Evolutionary conservation across 2,888 invertebrate genomes (phyloP).

Genomic region (Masnerella sp.): DNA sequence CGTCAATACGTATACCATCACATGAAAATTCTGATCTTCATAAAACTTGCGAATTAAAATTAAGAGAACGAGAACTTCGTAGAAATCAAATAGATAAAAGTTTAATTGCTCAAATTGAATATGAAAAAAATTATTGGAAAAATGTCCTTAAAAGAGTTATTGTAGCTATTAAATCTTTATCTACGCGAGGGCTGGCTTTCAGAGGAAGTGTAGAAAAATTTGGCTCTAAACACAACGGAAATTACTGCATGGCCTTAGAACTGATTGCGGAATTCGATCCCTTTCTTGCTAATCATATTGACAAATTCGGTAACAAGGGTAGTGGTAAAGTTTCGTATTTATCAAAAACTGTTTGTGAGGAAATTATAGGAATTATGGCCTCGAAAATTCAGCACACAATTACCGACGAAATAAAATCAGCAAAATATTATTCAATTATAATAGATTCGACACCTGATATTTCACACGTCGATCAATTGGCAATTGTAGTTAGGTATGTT

Average conservation of each 20-base stretch:
- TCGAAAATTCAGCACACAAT: constrained; percentile 57
- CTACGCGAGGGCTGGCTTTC: constrained; percentile 4
- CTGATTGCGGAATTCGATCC: constrained; percentile 22
- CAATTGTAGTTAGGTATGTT: constrained; percentile 29
- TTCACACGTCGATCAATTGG: constrained; percentile 60
- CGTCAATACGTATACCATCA: constrained; percentile 15
- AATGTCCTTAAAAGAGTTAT: neutral
- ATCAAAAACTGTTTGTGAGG: constrained; percentile 65
- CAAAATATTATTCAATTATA: constrained; percentile 63
- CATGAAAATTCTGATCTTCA: constrained; percentile 50
- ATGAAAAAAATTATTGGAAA: constrained; percentile 61
- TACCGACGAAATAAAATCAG: constrained; percentile 42
- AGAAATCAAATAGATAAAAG: constrained; percentile 34
- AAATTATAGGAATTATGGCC: constrained; percentile 67
- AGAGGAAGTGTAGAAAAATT: neutral
- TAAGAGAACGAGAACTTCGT: constrained; percentile 24
- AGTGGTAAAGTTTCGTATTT: constrained; percentile 24
- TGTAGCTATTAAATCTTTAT: neutral
- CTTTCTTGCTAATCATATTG: constrained; percentile 11
- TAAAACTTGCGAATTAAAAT: constrained; percentile 30
- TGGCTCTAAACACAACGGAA: constrained; percentile 7
- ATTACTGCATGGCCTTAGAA: constrained; percentile 12
- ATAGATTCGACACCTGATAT: constrained; percentile 65
- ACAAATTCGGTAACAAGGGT: constrained; percentile 21
- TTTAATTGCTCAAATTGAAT: constrained; percentile 10